phyloP scores from a whole-genome alignment of 1,140 invertebrate genomes.

The Stegodyphus dumicola region DNA sequence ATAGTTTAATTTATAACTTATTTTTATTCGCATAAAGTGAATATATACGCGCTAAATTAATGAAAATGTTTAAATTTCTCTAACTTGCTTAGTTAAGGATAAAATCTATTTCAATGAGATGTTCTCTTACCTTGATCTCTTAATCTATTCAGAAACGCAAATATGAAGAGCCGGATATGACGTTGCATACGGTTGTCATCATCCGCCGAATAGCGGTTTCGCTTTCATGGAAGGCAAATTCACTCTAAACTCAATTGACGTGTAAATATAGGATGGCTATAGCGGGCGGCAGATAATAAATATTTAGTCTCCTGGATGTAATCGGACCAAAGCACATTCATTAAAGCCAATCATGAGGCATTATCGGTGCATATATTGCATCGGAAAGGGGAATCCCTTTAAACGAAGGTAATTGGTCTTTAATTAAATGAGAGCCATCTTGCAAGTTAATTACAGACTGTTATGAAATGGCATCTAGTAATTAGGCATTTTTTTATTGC shows the following conservation, averaged over 20 bases:
- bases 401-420: not conserved
- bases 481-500: not conserved
- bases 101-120: not conserved
- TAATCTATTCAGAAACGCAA: too few relatives aligned
- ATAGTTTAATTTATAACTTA: too few relatives aligned
- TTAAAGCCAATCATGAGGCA: slow-evolving; percentile 25
- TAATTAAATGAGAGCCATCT: slow-evolving; percentile 14
- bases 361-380: slow-evolving; percentile 14
- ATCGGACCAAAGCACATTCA: slow-evolving; percentile 19
- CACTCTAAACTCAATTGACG: too few relatives aligned
- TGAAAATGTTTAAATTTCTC: not conserved
- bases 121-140: not conserved
- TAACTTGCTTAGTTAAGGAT: not conserved
- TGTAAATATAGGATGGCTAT: too few relatives aligned
- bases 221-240: too few relatives aligned
- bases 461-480: not conserved
- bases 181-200: too few relatives aligned
- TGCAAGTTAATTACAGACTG: slow-evolving; percentile 3
- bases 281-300: not conserved
- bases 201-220: too few relatives aligned
- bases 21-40: too few relatives aligned
- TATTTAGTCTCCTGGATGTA: slow-evolving; percentile 9
- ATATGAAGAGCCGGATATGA: too few relatives aligned
- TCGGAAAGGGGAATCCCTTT: too few relatives aligned
- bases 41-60: not conserved